Evolutionary conservation across 2,113 vertebrate species (phyloP).

Genomic region (rat (Rattus norvegicus)): GRCr8 NC_086024.1:126913501-126914000

Average conservation of each 20-base stretch:
- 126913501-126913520: neutral
- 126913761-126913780: neutral
- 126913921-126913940: constrained; percentile 97
- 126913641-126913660: constrained; percentile 51
- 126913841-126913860: constrained; percentile 88
- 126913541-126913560: constrained; percentile 51
- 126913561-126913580: constrained; percentile 42
- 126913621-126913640: constrained; percentile 65
- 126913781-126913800: neutral
- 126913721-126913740: constrained; percentile 43
- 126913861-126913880: constrained; percentile 98
- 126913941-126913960: constrained; percentile 98
- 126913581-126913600: neutral
- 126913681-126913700: constrained; percentile 45
- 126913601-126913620: constrained; percentile 39
- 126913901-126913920: constrained; percentile 99
- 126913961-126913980: constrained; percentile 99
- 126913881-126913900: constrained; percentile 98
- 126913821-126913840: constrained; percentile 38
- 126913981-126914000: constrained; percentile 94
- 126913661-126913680: constrained; percentile 62
- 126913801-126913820: neutral
- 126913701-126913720: constrained; percentile 26
- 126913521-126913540: constrained; percentile 26
- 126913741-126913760: constrained; percentile 15